phyloP scores from a whole-genome alignment of 1,140 invertebrate species.

The Aphelenchoides fujianensis region DNA sequence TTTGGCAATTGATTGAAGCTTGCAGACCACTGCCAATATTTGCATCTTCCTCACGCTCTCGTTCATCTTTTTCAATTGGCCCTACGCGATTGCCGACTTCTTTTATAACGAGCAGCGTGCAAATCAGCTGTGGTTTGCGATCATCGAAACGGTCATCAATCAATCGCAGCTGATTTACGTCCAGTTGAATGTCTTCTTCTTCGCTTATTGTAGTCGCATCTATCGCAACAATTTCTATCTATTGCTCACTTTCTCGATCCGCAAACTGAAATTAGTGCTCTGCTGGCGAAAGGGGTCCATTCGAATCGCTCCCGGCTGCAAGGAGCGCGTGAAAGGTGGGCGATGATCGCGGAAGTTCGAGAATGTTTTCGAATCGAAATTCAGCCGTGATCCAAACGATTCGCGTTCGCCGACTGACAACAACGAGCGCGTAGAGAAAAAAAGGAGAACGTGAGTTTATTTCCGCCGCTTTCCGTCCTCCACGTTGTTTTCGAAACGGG shows the following conservation, averaged over 20 bases:
- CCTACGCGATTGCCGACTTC: constrained; percentile 33
- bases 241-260: constrained; percentile 10
- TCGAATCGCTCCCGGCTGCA: neutral
- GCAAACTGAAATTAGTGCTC: neutral
- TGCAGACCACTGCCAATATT: constrained; percentile 35
- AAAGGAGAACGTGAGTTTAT: neutral
- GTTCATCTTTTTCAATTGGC: constrained; percentile 35
- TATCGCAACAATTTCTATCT: constrained; percentile 30
- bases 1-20: neutral
- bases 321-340: neutral
- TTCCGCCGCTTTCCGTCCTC: neutral
- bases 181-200: constrained; percentile 32
- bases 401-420: neutral
- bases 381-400: neutral
- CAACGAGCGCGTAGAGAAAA: neutral
- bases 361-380: neutral
- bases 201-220: constrained; percentile 29
- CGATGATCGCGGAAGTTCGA: neutral
- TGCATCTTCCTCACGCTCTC: constrained; percentile 38
- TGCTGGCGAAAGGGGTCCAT: neutral
- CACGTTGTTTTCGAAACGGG: neutral
- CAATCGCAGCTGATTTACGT: constrained; percentile 29
- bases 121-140: constrained; percentile 17
- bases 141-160: constrained; percentile 31
- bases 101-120: constrained; percentile 32